Base-by-base conservation (phyloP, 2,888 invertebrate genomes). In the Tortrix viridana region DNA sequence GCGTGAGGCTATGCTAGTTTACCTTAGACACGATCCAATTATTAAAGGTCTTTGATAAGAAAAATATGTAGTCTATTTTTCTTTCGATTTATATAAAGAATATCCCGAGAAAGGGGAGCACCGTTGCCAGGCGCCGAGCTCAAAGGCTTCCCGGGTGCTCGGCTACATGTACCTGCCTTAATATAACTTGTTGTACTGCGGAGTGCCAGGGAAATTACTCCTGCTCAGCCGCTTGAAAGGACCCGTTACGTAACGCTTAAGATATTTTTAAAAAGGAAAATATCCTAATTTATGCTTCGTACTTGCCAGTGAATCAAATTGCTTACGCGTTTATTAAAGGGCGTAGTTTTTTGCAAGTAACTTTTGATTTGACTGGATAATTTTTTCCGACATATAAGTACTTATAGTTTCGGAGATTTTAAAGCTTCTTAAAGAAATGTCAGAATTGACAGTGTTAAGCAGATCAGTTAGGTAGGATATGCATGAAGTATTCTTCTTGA, bases 91-190 rank as follows among this genome's bases (percentile, higher is more conserved):
- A 67, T 66, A 65, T 59, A 53, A 50, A 58, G 65, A 71, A 71
- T 64, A 69, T 49, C 46, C 54, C 32, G 4, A 59, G 68, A 68
- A 67, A 69, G 57, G 55, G 50, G 65, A 67, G 66, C 65, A 60
- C 67, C 60, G 72, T 74, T 69, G 69, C 69, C 70, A 69, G 70
- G 72, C 60, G 64, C 26, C 46, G 41, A 61, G 66, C 68, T 76
- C 68, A 73, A 74, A 77, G 71, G 67, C 44, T 62, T 65, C 61
- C 63, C 60, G 62, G 56, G 62, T 26, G 26, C 53, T 16, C 43
- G 44, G 32, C 38, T 47, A 18, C 18, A 19, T 23, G 3, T 14
- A 53, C 14, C 52, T 37, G 44, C 18, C 43, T 48, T 47, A 22
- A 16, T 63, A 63, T 58, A 57, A 9, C 20, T 41, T 41, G 12